A percentile compares a stretch with the other conserved stretches of the same genome.
phyloP scores from a whole-genome alignment of 2,113 vertebrate species.

The Sylvilagus bachmani region DNA sequence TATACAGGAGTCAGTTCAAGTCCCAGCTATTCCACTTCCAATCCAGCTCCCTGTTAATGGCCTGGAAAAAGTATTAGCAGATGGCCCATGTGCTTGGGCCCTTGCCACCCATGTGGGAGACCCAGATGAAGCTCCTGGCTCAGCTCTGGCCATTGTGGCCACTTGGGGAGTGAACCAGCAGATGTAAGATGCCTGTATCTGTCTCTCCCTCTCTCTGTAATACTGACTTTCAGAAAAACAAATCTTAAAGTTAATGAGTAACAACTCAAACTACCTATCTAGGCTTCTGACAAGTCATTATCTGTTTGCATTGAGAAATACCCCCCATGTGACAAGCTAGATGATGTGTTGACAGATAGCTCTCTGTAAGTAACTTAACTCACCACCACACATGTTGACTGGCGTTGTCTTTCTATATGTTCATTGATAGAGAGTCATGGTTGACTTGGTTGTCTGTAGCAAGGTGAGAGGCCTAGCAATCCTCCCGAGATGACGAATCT shows the following conservation, averaged over 20 bases:
- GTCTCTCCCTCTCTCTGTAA: too few relatives aligned
- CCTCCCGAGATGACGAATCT: not conserved
- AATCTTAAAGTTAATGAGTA: not conserved
- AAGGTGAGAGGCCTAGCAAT: not conserved
- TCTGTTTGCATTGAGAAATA: not conserved
- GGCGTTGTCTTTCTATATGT: not conserved
- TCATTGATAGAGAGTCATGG: not conserved
- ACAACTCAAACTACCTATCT: not conserved
- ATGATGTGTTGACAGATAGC: not conserved
- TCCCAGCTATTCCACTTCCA: not conserved
- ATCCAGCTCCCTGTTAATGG: too few relatives aligned
- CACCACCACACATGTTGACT: not conserved
- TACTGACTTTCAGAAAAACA: not conserved
- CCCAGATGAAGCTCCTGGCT: too few relatives aligned
- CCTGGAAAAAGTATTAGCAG: too few relatives aligned
- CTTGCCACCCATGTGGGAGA: too few relatives aligned
- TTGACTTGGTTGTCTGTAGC: not conserved
- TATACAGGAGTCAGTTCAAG: too few relatives aligned
- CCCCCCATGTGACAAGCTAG: not conserved
- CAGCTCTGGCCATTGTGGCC: too few relatives aligned
- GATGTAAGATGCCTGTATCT: too few relatives aligned
- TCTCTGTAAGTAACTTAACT: not conserved
- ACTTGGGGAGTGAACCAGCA: too few relatives aligned
- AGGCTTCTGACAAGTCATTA: not conserved
- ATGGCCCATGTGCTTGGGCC: too few relatives aligned